These are phyloP conservation scores for Brachyhypopomus gauderio DNA, from an alignment of 2,113 vertebrate genomes.

Conservation along the genomic window DNA sequence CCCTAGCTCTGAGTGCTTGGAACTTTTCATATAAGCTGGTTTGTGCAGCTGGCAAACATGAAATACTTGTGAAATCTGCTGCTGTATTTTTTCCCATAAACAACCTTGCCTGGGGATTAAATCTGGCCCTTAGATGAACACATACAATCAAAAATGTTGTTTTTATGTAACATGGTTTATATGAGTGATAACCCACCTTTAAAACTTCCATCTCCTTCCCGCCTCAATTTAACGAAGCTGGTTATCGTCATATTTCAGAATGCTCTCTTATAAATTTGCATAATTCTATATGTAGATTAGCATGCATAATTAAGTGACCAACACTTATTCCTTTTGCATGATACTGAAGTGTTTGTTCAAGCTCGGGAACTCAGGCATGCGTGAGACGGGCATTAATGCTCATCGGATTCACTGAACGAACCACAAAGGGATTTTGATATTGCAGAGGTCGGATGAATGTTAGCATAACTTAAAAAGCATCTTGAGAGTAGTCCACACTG, in stretches of 20 bases:
- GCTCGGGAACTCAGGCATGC: background rate
- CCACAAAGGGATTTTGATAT: background rate
- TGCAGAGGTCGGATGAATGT: background rate
- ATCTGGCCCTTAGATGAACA: background rate
- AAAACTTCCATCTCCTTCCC: background rate
- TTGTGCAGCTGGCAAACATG: too few species aligned
- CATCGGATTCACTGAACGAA: background rate
- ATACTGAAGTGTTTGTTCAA: conserved; percentile 12
- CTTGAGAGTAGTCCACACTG: background rate
- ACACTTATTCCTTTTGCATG: background rate
- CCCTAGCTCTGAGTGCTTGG: background rate
- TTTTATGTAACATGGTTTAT: background rate
- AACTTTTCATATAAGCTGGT: background rate
- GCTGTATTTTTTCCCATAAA: background rate
- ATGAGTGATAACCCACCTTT: background rate
- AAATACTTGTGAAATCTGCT: background rate
- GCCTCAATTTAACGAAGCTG: background rate
- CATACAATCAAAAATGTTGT: background rate
- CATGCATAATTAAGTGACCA: conserved; percentile 36
- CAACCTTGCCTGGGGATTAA: background rate
- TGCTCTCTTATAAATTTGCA: conserved; percentile 6
- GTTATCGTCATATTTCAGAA: background rate
- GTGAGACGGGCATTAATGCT: background rate
- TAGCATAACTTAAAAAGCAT: background rate
- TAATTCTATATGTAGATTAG: conserved; percentile 30